Evolutionary conservation across 2,888 invertebrate genomes (phyloP), one percentile per base, ranked within the genome.

Genomic region (Melikaiella ostensackeni): DNA sequence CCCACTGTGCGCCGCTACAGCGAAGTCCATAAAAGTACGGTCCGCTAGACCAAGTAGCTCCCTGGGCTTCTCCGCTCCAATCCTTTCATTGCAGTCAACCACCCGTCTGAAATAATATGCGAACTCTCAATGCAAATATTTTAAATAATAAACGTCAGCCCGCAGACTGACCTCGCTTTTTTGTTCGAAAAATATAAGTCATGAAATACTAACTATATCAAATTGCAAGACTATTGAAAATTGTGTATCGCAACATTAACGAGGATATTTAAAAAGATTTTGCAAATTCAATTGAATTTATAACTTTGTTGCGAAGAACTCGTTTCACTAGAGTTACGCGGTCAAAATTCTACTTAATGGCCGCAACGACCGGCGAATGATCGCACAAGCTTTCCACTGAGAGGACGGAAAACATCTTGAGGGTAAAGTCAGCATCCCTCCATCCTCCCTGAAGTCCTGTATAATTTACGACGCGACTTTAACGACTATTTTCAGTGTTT

Each of bases 391-490:
- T 74, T 74, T 59, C 59, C 74, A 35, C 59, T 19, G 59, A 59
- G 74, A 59, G 57, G 59, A 59, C 74, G 74, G 74, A 59, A 59
- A 74, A 59, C 74, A 59, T 74, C 74, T 74, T 74, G 74, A 74
- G 74, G 74, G 61, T 46, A 62, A 75, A 70, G 70, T 42, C 50
- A 70, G 66, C 66, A 66, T 66, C 66, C 77, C 77, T 66, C 42
- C 57, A 27, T 27, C 55, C 59, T 11, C 63, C 55, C 66, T 55
- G 42, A 74, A 75, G 76, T 75, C 78, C 80, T 83, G 84, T 85
- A 86, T 88, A 88, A 89, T 89, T 88, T 88, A 88, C 84, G 86
- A 87, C 80, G 80, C 81, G 84, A 87, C 85, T 87, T 88, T 88
- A 88, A 88, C 86, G 88, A 88, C 86, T 86, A 84, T 88, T 87